Percentiles rank a stretch among this genome's conserved stretches.
phyloP scores from a whole-genome alignment of 2,888 invertebrate genomes.

The Poecilus cupreus region DNA sequence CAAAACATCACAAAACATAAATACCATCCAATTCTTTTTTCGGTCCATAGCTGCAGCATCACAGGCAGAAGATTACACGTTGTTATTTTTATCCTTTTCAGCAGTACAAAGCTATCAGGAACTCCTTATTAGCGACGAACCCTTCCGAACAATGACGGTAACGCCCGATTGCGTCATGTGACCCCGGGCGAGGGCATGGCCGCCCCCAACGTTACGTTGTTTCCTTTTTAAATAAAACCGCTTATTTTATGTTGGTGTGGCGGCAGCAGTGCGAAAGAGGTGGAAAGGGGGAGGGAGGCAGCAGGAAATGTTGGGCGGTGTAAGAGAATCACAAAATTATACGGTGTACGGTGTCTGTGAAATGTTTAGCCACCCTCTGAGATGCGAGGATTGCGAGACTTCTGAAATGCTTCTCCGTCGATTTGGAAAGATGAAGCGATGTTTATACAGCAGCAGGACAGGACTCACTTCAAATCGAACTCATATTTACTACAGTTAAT shows the following conservation, averaged over 20 bases:
- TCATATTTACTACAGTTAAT: neutral
- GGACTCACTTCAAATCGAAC: conserved; percentile 9
- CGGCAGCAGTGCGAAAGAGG: neutral
- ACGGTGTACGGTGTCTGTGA: conserved; percentile 31
- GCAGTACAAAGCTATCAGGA: conserved; percentile 27
- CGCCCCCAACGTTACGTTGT: conserved; percentile 3
- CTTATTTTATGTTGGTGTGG: conserved; percentile 20
- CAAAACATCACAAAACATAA: neutral
- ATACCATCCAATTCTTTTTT: neutral
- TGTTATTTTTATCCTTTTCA: conserved; percentile 18
- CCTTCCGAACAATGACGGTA: conserved; percentile 15
- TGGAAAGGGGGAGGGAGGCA: neutral
- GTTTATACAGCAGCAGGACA: neutral
- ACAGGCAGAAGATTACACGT: neutral
- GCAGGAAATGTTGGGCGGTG: neutral
- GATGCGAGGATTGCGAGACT: conserved; percentile 4
- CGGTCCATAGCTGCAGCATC: neutral
- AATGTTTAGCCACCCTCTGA: neutral
- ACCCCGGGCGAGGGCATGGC: conserved; percentile 1
- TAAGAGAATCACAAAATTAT: conserved; percentile 35
- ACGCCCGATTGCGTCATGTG: conserved; percentile 24
- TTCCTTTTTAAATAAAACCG: conserved; percentile 38
- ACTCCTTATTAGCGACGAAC: conserved; percentile 29
- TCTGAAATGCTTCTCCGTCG: neutral
- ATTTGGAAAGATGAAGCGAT: conserved; percentile 11